Evolutionary conservation across 2,797 vertebrate genomes (phyloP), one percentile per base, ranked within the genome.

Genomic region (Aeoliscus strigatus): DNA sequence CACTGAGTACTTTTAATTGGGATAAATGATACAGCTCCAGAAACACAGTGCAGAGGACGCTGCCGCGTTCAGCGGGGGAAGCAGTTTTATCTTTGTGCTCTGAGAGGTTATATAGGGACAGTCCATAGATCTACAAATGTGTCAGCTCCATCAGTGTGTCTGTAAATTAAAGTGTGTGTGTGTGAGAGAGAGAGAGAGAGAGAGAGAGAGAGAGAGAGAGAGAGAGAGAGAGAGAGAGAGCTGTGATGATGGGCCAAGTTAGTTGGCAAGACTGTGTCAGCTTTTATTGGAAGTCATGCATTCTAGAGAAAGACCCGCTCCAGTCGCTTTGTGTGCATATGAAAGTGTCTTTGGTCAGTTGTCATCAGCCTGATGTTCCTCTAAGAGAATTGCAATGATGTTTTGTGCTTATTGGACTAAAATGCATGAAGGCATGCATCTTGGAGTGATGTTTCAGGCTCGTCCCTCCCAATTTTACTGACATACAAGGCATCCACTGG

Each of bases 211-310:
- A n/a, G n/a, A n/a, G n/a, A n/a, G n/a, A n/a, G n/a, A n/a, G n/a
- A n/a, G n/a, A n/a, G n/a, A n/a, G n/a, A n/a, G n/a, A n/a, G n/a
- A n/a, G n/a, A n/a, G n/a, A n/a, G n/a, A n/a, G n/a, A n/a, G n/a
- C n/a, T n/a, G n/a, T n/a, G n/a, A n/a, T 40, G 50, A 60, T 39
- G 8, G 26, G 60, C 70, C 69, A 77, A 69, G 41, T 52, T 58
- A 48, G 45, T 70, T 79, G 72, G 72, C 70, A 71, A 52, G 49
- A 60, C 25, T 44, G 37, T 57, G 63, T 79, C 68, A 70, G 70
- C 68, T 64, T 73, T 78, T 79, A 78, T 78, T 79, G 63, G 61
- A 76, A 71, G 73, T 66, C 51, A 67, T 8, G 3, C 45, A 63
- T 55, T 60, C 69, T 68, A 56, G 53, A 49, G 65, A 77, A 74